Evolutionary conservation across 2,797 vertebrate species (phyloP), one percentile per base, ranked within the genome.

Genomic region (Cryptoblepharus egeriae): DNA sequence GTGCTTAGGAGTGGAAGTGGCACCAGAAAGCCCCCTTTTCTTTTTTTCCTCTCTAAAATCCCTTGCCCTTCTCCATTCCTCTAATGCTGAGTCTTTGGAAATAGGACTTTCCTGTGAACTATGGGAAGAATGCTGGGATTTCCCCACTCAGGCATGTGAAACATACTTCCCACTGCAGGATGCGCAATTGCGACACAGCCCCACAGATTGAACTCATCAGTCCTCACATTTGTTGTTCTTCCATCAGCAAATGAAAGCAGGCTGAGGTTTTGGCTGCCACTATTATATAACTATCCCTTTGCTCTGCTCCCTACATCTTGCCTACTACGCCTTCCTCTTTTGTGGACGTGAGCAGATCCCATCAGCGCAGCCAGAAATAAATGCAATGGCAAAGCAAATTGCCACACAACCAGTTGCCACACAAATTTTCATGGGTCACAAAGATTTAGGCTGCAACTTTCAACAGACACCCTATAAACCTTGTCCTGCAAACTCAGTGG

Each of bases 61-160:
- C 52, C 13, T 30, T 7, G 68, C 32, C 24, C 24, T 42, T 42
- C 39, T 82, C 65, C 12, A 75, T 87, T 91, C 89, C 88, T 85
- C 70, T 85, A 87, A 79, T 67, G 4, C 0, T 7, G 60, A 77
- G 90, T n/a, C 75, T 89, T 55, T 91, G 84, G 86, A 74, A 88
- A 85, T 81, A 86, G 84, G 89, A 91, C 87, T 90, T 94, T 90
- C 91, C 88, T 88, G 83, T 79, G 26, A 64, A 72, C 52, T 39
- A 63, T 39, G 52, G 32, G 84, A 89, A 79, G 80, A 63, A 37
- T 79, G 42, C 26, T 58, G 88, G 89, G 87, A 37, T 89, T 94
- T 85, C 88, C 91, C 91, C 0, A 0, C 65, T 88, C 70, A 1
- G 32, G 85, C 32, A 74, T 32, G 64, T 77, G 73, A 83, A 85